phyloP scores from a whole-genome alignment of 1,140 invertebrate species.

The Tyrophagus putrescentiae region DNA sequence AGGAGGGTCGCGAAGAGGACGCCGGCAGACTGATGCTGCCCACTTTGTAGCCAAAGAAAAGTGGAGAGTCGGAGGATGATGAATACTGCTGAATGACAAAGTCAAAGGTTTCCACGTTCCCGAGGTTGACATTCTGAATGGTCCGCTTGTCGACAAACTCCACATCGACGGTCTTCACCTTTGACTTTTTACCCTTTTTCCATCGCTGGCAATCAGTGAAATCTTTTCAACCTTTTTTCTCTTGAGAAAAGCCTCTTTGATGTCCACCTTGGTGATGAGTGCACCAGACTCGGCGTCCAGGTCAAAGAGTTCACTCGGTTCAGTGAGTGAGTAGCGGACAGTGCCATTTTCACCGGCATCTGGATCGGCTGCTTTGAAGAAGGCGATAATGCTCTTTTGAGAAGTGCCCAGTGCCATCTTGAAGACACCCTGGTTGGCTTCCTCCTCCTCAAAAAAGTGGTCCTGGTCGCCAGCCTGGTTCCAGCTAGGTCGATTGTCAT shows the following conservation, averaged over 20 bases:
- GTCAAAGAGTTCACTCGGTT: slow-evolving; percentile 47
- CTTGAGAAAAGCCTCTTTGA: neutral
- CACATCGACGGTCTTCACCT: slow-evolving; percentile 13
- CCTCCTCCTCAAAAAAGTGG: slow-evolving; percentile 55
- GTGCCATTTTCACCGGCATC: slow-evolving; percentile 70
- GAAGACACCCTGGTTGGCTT: slow-evolving; percentile 72
- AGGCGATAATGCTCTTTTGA: slow-evolving; percentile 59
- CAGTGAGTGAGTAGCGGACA: slow-evolving; percentile 55
- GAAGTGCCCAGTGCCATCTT: slow-evolving; percentile 56
- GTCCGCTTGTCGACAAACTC: slow-evolving; percentile 13
- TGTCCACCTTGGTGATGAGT: slow-evolving; percentile 37
- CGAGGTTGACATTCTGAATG: neutral
- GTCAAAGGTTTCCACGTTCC: slow-evolving; percentile 6
- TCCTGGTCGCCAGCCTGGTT: too few relatives aligned
- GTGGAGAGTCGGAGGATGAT: neutral
- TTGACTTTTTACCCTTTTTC: slow-evolving; percentile 11
- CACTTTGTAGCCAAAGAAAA: neutral
- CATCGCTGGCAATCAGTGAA: slow-evolving; percentile 14
- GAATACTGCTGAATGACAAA: neutral
- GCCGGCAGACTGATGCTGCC: neutral
- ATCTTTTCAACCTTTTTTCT: neutral
- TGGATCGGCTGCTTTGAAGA: slow-evolving; percentile 66
- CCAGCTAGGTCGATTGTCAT: slow-evolving; percentile 75
- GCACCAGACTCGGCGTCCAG: slow-evolving; percentile 67
- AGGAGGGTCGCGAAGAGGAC: too few relatives aligned